A percentile compares a stretch with the other conserved stretches of the same genome.
These are phyloP conservation scores for Eira barbara DNA, from an alignment of 2,113 vertebrate species.

Conservation along the genomic window DNA sequence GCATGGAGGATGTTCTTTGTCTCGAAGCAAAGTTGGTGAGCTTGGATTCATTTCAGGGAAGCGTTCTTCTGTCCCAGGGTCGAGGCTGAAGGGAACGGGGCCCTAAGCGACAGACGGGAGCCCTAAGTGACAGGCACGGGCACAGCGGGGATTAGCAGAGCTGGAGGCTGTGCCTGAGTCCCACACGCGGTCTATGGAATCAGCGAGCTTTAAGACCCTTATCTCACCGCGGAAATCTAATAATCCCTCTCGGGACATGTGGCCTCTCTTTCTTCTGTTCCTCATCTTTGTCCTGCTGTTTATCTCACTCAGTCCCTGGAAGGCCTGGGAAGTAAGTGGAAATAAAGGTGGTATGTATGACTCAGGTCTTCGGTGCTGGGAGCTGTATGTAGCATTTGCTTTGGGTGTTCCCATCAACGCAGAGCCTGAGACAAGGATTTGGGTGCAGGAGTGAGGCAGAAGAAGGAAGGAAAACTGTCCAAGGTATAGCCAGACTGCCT, in stretches of 20 bases:
- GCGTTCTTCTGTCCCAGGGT: not conserved
- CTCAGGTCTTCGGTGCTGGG: not conserved
- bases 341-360: rapidly evolving
- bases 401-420: not conserved
- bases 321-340: rapidly evolving
- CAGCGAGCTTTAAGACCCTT: constrained; percentile 3
- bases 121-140: not conserved
- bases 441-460: not conserved
- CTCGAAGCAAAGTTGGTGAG: not conserved
- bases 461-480: not conserved
- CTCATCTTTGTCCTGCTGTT: not conserved
- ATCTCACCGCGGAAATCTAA: not conserved
- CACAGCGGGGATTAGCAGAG: not conserved
- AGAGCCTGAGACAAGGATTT: not conserved
- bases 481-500: not conserved
- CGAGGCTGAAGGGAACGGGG: not conserved
- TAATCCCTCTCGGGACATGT: constrained; percentile 4
- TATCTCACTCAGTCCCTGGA: not conserved
- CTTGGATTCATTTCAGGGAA: not conserved
- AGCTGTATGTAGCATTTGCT: not conserved
- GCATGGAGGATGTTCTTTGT: rapidly evolving
- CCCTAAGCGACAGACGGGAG: not conserved
- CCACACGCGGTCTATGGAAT: rapidly evolving
- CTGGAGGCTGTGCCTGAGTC: not conserved
- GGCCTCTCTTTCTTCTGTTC: not conserved